A percentile compares a stretch with the other conserved stretches of the same genome.
Evolutionary conservation across 2,113 vertebrate genomes (phyloP).

Genomic region (Pedionomus torquatus): DNA sequence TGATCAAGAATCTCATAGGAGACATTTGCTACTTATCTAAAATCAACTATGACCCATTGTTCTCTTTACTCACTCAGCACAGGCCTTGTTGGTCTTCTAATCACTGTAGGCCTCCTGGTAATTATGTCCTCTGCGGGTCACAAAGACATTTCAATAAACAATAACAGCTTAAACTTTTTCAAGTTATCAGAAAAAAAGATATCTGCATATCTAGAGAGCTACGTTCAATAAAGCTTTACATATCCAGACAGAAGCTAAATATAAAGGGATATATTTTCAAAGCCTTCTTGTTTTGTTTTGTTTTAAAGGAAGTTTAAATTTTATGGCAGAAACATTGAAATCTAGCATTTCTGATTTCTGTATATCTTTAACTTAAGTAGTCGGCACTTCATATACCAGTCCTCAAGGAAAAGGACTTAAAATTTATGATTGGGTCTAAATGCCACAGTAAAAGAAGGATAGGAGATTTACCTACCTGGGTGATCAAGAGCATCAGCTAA

Average conservation of each 20-base stretch:
- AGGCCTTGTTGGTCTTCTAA: conserved; percentile 55
- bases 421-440: background rate
- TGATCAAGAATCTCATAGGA: background rate
- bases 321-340: background rate
- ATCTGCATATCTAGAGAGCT: background rate
- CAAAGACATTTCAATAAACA: background rate
- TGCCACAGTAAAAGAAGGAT: background rate
- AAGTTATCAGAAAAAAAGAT: background rate
- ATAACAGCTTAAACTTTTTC: background rate
- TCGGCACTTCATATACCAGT: background rate
- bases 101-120: conserved; percentile 56
- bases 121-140: conserved; percentile 41
- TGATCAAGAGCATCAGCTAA: conserved; percentile 73
- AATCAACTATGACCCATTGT: background rate
- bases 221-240: background rate
- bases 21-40: background rate
- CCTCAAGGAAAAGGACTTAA: background rate
- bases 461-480: conserved; percentile 20
- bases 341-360: background rate
- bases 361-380: background rate
- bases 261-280: background rate
- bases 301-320: background rate
- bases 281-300: background rate
- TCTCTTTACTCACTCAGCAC: conserved; percentile 44
- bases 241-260: background rate